Evolutionary conservation across 2,888 invertebrate genomes (phyloP).

Genomic region (Phengaris arion): DNA sequence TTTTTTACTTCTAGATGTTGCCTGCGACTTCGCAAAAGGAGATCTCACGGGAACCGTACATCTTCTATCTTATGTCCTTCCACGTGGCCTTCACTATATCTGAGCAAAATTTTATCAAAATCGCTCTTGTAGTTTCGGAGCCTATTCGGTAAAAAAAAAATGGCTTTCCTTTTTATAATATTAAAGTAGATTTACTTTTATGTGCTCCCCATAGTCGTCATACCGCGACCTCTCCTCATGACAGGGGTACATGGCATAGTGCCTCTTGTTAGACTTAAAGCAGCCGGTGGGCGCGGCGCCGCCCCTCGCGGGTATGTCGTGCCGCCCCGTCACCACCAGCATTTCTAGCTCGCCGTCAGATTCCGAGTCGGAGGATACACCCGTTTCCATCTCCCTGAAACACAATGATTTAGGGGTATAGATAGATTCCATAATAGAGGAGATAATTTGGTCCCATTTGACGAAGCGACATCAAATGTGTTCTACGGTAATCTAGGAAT

Average conservation of each 20-base stretch:
- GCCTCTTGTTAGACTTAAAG: conserved; percentile 87
- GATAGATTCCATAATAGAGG: too few species aligned
- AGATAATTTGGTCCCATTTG: too few species aligned
- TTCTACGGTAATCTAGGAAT: too few species aligned
- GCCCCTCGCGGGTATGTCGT: conserved; percentile 92
- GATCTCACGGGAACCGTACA: too few species aligned
- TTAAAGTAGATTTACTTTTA: conserved; percentile 72
- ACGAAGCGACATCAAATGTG: too few species aligned
- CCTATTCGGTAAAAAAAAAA: neutral
- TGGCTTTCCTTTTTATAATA: neutral
- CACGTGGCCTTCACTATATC: too few species aligned
- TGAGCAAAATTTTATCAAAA: too few species aligned
- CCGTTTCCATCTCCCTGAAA: conserved; percentile 83
- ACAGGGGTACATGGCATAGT: conserved; percentile 98
- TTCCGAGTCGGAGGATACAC: conserved; percentile 87
- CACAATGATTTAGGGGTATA: neutral
- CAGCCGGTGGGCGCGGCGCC: conserved; percentile 75
- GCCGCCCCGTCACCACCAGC: conserved; percentile 90
- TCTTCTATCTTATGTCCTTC: too few species aligned
- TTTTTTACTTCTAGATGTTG: too few species aligned
- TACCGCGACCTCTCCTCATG: conserved; percentile 93
- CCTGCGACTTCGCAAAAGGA: too few species aligned
- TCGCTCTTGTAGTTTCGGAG: too few species aligned
- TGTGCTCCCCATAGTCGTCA: conserved; percentile 98
- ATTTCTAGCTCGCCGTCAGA: conserved; percentile 90